phyloP scores from a whole-genome alignment of 2,888 invertebrate species.

The Apamea anceps region DNA sequence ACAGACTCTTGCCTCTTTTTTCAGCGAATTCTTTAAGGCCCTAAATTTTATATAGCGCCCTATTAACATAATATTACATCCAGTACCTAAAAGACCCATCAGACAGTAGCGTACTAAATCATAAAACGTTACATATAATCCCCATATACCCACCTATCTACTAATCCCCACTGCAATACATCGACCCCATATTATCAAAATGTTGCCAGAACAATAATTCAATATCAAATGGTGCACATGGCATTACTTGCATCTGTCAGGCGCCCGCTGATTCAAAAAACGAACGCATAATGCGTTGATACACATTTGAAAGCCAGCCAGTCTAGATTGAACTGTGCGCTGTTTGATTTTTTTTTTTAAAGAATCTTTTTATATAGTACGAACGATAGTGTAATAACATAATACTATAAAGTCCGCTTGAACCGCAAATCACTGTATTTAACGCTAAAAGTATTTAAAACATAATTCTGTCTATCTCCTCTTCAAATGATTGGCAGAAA shows the following conservation, averaged over 20 bases:
- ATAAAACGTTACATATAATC: slow-evolving; percentile 34
- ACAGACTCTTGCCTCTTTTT: background rate
- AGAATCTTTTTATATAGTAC: background rate
- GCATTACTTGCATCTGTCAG: slow-evolving; percentile 88
- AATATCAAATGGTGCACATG: slow-evolving; percentile 80
- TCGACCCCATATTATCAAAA: slow-evolving; percentile 64
- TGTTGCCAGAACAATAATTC: slow-evolving; percentile 76
- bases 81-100: background rate
- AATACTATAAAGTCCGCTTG: background rate
- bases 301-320: slow-evolving; percentile 76
- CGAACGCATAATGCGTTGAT: slow-evolving; percentile 82
- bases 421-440: background rate
- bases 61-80: background rate
- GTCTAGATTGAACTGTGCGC: slow-evolving; percentile 53
- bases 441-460: background rate
- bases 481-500: background rate
- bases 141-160: slow-evolving; percentile 23
- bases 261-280: slow-evolving; percentile 86
- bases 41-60: no score
- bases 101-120: slow-evolving; percentile 6
- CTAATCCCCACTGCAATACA: slow-evolving; percentile 54
- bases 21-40: background rate
- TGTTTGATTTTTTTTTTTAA: background rate
- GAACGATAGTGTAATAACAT: background rate
- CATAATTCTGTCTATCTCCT: background rate